Evolutionary conservation across 2,113 vertebrate genomes (phyloP), one percentile per base, ranked within the genome.

Genomic region (Cyphomyrus plagiostoma): DNA sequence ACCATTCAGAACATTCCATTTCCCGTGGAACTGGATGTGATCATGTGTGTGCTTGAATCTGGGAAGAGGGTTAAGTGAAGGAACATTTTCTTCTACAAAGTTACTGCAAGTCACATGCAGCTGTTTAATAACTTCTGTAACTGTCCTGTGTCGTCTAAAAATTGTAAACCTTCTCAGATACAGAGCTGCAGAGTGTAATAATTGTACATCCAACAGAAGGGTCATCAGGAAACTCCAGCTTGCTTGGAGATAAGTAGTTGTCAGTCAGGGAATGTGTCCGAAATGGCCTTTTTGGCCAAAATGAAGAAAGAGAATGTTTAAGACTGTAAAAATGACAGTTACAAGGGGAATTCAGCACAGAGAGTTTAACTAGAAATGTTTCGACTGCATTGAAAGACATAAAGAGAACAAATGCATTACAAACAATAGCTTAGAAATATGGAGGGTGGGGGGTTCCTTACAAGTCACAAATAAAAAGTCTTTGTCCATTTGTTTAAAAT

Each of bases 1-100:
- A 89, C 90, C 89, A n/a, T 45, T 46, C 89, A 87, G 89, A 91
- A 90, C 89, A 88, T 90, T 89, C 88, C 49, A 88, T 17, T 45
- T 89, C 50, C 70, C 42, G 48, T 39, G 9, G 15, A 89, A 53
- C 48, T 82, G 11, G 21, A 42, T n/a, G 56, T n/a, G 26, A n/a
- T 19, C 13, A 19, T 49, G 45, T 26, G 11, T 77, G 66, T 10
- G 45, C 3, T 17, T 1, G 42, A 88, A 50, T n/a, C 4, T 4
- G n/a, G 53, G 58, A 87, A 45, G 46, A 4, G 23, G 70, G 45
- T 50, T 30, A 52, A 19, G 39, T 17, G n/a, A 45, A 62, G 30
- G 9, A 30, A 77, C 56, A 17, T 35, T 58, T 88, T 70, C 15
- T 89, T 56, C 80, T 70, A 11, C 77, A 45, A 82, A 45, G 5